Percentiles rank a stretch among this genome's conserved stretches.
These are phyloP conservation scores for Campylorhamphus procurvoides DNA, from an alignment of 2,113 vertebrate genomes.

Conservation along the genomic window DNA sequence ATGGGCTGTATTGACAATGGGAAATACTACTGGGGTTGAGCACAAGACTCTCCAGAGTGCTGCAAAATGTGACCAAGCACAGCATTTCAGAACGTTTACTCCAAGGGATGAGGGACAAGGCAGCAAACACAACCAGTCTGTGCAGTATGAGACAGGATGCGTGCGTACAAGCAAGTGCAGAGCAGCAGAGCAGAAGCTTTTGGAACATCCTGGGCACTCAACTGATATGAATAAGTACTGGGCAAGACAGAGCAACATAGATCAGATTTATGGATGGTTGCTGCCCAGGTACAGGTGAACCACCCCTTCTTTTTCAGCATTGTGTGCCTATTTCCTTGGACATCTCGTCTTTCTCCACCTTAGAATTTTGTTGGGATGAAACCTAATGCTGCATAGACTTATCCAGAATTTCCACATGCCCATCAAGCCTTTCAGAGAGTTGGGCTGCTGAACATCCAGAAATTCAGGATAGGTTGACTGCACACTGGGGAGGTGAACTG, in stretches of 20 bases:
- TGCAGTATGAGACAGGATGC: neutral
- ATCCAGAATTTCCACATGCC: slow-evolving; percentile 7
- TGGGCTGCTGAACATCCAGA: neutral
- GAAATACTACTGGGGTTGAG: neutral
- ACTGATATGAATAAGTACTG: neutral
- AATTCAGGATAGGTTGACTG: slow-evolving; percentile 10
- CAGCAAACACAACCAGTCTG: neutral
- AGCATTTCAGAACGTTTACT: neutral
- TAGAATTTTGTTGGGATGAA: neutral
- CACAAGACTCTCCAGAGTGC: neutral
- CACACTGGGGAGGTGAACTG: neutral
- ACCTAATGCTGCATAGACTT: neutral
- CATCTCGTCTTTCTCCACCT: neutral
- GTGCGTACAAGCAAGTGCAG: neutral
- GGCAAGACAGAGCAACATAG: neutral
- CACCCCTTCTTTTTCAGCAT: neutral
- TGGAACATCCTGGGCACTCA: neutral
- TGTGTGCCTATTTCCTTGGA: accelerated
- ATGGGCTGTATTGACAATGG: neutral
- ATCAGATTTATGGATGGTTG: neutral
- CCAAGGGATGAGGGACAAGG: neutral
- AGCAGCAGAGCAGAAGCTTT: neutral
- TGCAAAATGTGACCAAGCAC: neutral
- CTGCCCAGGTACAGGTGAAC: neutral
- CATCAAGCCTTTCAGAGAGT: neutral